phyloP scores from a whole-genome alignment of 1,140 invertebrate genomes.

The Mycetomoellerius zeteki region DNA sequence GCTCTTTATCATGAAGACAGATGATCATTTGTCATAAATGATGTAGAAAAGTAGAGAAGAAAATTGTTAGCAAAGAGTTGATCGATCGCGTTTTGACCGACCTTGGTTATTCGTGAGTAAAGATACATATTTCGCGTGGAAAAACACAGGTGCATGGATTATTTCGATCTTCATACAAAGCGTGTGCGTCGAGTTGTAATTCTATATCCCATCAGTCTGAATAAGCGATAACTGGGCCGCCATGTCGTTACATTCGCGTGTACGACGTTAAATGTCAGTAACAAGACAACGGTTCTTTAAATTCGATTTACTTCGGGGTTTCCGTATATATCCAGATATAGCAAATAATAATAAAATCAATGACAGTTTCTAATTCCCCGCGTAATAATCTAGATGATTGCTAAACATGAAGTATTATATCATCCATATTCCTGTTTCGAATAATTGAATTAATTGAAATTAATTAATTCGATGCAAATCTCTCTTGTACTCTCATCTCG shows the following conservation, averaged over 20 bases:
- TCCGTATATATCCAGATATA: not conserved
- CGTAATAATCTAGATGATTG: not conserved
- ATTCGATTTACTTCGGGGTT: not conserved
- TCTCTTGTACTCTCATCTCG: constrained; percentile 47
- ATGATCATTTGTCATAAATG: constrained; percentile 40
- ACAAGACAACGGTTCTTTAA: not conserved
- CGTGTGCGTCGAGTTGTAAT: not conserved
- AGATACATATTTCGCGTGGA: constrained; percentile 49
- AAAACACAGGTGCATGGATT: constrained; percentile 40
- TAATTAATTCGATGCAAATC: constrained; percentile 57
- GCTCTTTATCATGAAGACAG: constrained; percentile 21
- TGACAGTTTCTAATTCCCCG: constrained; percentile 23
- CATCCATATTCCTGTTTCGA: not conserved
- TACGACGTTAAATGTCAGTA: not conserved
- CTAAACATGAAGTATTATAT: constrained; percentile 14
- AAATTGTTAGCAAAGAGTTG: constrained; percentile 44
- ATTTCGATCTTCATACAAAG: constrained; percentile 23
- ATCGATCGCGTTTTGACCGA: constrained; percentile 51
- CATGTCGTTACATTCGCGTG: constrained; percentile 11
- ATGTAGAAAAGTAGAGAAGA: constrained; percentile 21
- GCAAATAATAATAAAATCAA: not conserved
- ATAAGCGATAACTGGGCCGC: not conserved
- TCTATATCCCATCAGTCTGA: constrained; percentile 3
- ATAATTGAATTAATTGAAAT: constrained; percentile 52
- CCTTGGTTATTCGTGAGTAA: constrained; percentile 13